Evolutionary conservation across 2,797 vertebrate species (phyloP).

Genomic region (Rachycentron canadum): DNA sequence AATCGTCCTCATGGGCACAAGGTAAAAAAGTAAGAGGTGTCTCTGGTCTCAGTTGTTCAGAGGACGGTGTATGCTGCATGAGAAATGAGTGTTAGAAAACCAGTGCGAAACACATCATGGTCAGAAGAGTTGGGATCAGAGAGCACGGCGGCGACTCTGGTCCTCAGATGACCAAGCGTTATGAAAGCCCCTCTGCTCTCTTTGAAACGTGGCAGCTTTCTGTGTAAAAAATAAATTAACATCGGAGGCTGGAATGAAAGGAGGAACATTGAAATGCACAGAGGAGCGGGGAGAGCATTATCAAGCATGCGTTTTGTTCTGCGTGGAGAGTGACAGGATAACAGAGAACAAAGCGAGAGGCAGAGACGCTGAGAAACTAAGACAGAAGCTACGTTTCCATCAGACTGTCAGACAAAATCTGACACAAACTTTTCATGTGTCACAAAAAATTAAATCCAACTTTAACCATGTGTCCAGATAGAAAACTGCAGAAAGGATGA

Average conservation of each 20-base stretch:
- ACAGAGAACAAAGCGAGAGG: slow-evolving; percentile 38
- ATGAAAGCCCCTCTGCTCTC: slow-evolving; percentile 3
- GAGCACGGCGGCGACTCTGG: not conserved
- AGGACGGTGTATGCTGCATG: not conserved
- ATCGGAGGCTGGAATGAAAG: slow-evolving; percentile 22
- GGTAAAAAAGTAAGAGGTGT: not conserved
- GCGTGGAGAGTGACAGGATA: slow-evolving; percentile 52
- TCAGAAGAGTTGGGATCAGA: slow-evolving; percentile 29
- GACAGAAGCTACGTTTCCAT: slow-evolving; percentile 33
- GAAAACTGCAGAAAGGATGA: not conserved
- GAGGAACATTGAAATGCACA: slow-evolving; percentile 23
- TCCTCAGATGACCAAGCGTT: slow-evolving; percentile 26
- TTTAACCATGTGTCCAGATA: not conserved
- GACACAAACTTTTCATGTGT: slow-evolving; percentile 17
- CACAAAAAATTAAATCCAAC: slow-evolving; percentile 4
- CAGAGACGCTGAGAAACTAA: slow-evolving; percentile 7
- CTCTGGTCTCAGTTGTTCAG: slow-evolving; percentile 1
- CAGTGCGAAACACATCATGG: slow-evolving; percentile 23
- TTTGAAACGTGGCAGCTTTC: slow-evolving; percentile 15
- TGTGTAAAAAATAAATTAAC: slow-evolving; percentile 6
- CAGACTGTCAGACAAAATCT: slow-evolving; percentile 24
- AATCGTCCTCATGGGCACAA: not conserved
- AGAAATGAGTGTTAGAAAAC: slow-evolving; percentile 7
- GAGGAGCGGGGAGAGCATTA: slow-evolving; percentile 20
- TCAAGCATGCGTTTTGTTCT: slow-evolving; percentile 43